Evolutionary conservation across 2,888 invertebrate genomes (phyloP), one percentile per base, ranked within the genome.

Genomic region (Myopa testacea): DNA sequence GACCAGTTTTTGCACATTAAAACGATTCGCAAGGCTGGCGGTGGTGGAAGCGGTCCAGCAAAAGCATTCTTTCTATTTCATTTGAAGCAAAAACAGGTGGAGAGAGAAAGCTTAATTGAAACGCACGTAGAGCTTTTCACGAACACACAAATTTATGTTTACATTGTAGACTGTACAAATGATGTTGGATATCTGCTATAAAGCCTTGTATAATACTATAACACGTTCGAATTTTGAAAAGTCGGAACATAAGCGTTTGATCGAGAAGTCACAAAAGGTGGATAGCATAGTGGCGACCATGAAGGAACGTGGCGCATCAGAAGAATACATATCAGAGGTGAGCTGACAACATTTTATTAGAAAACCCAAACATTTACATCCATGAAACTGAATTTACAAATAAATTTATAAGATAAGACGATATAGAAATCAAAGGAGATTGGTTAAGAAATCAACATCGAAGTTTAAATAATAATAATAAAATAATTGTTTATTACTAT

Each of bases 221-320:
- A 91, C 91, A 12, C 91, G 94, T 78, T 91, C 93, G 34, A 92
- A 92, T 78, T 91, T 92, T 83, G 94, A 94, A 85, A 91, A 91
- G 79, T 90, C 88, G 19, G 92, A 92, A 79, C 94, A 96, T 88
- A 94, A 94, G 85, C 92, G 96, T 16, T 92, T 97, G 80, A 93
- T 96, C 79, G 95, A 96, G 86, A 97, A 97, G 89, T 95, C 96
- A 84, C 94, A 95, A 82, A 92, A 96, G 85, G 93, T 97, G 84
- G 95, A 96, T 85, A 93, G 94, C 80, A 94, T 97, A 71, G 92
- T 94, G 78, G 93, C 94, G 86, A 93, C 94, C 78, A 93, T 97
- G 92, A 93, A 93, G 78, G 92, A 93, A 83, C 93, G 95, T 80
- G 94, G 94, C 0, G 95, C 95, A 82, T 92, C 94, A 0, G 93